Evolutionary conservation across 2,888 invertebrate species (phyloP), one percentile per base, ranked within the genome.

Genomic region (Theretra japonica): DNA sequence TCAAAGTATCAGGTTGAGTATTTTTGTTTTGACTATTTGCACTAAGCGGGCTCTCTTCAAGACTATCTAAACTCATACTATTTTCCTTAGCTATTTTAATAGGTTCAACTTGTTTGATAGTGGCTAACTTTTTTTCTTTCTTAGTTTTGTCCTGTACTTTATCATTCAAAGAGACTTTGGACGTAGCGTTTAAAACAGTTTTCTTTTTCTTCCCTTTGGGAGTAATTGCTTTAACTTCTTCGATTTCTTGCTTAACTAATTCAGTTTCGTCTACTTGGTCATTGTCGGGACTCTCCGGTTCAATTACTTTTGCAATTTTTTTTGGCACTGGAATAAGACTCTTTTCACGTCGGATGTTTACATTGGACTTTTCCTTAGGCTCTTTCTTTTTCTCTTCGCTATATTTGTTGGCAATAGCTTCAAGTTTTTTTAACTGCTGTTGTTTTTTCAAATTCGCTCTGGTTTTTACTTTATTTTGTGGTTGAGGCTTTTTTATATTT

Each of bases 11-110:
- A 30, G 92, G 90, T 73, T 89, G 88, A 75, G 83, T 85, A 62
- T 83, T 86, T 76, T 82, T 84, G 62, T 82, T 82, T 41, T 41
- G 41, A 50, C 74, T 76, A 53, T 69, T 74, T 17, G 75, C 79
- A 73, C 77, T 77, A 50, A 74, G 73, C 73, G 80, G 56, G 72
- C 73, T 72, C 69, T 88, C 88, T 65, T 94, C 93, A 59, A 94
- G 86, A 76, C 94, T 94, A 75, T 93, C 94, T 76, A 91, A 81
- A 79, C 94, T 94, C 83, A 94, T 90, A 68, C 86, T 92, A 69
- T 76, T 90, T 81, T 91, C 91, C 86, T 91, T 91, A 50, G 75
- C 60, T 50, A 76, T 74, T 74, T 81, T 83, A 58, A 75, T 73
- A 15, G 73, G 60, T 70, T 78, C 74, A 28, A 70, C 75, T 75